A percentile compares a stretch with the other conserved stretches of the same genome.
Evolutionary conservation across 2,888 invertebrate genomes (phyloP).

Genomic region (Lepidocyrtinus sp.): DNA sequence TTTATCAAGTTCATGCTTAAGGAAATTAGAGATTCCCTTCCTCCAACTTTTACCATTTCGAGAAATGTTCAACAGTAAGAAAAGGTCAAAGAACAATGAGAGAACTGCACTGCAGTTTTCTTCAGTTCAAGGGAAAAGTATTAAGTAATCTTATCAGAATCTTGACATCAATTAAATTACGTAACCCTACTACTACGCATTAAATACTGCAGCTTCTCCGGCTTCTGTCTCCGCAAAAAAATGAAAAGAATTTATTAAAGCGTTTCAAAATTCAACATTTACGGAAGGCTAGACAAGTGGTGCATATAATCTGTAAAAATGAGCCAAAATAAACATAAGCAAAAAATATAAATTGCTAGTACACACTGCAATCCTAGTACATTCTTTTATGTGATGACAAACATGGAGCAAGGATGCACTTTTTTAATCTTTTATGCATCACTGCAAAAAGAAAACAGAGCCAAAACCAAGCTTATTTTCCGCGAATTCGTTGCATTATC

Average conservation of each 20-base stretch:
- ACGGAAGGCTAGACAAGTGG: too few species aligned
- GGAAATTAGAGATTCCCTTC: neutral
- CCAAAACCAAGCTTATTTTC: neutral
- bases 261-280: too few species aligned
- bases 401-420: neutral
- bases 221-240: too few species aligned
- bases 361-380: neutral
- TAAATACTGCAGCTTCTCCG: too few species aligned
- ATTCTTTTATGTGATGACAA: neutral
- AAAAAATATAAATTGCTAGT: neutral
- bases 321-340: slow-evolving; percentile 2
- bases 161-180: slow-evolving; percentile 9
- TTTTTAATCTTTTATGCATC: neutral
- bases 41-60: neutral
- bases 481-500: neutral
- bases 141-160: neutral
- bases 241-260: too few species aligned
- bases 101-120: slow-evolving; percentile 31
- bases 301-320: neutral
- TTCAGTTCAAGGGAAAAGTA: neutral
- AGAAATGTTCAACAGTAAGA: too few species aligned
- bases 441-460: neutral
- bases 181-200: too few species aligned
- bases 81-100: slow-evolving; percentile 35
- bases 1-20: slow-evolving; percentile 7